A percentile compares a stretch with the other conserved stretches of the same genome.
phyloP scores from a whole-genome alignment of 2,797 vertebrate genomes.

The Tolypeutes matacus region DNA sequence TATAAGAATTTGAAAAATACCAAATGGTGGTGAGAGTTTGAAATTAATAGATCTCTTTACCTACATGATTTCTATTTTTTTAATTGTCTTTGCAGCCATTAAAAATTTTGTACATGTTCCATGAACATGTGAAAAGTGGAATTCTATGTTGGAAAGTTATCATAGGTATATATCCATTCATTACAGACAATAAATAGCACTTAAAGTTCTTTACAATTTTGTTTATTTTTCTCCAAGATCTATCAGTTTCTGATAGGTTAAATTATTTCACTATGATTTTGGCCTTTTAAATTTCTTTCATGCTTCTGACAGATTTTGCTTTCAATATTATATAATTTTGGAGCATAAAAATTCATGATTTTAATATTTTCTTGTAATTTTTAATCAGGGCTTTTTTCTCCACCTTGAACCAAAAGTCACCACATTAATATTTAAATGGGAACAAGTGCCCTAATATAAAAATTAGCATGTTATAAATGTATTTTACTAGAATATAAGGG shows the following conservation, averaged over 20 bases:
- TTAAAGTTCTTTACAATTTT: background rate
- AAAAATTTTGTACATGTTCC: background rate
- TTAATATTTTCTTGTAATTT: background rate
- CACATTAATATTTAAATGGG: background rate
- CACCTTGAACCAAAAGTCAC: background rate
- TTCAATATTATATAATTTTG: background rate
- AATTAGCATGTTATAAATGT: background rate
- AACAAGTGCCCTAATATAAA: background rate
- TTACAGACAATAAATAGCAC: background rate
- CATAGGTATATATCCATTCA: background rate
- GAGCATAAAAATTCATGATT: background rate
- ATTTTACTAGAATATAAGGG: background rate
- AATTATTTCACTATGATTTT: background rate
- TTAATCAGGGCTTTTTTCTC: background rate
- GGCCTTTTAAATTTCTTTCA: background rate
- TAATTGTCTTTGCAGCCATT: background rate
- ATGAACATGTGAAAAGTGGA: background rate
- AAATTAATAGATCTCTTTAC: background rate
- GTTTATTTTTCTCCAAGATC: background rate
- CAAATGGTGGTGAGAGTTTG: background rate
- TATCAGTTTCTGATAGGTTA: background rate
- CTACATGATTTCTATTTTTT: background rate
- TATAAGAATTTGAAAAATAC: background rate
- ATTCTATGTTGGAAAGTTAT: background rate
- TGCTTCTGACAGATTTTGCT: background rate